phyloP scores from a whole-genome alignment of 2,113 vertebrate species.

The Rafetus swinhoei region DNA sequence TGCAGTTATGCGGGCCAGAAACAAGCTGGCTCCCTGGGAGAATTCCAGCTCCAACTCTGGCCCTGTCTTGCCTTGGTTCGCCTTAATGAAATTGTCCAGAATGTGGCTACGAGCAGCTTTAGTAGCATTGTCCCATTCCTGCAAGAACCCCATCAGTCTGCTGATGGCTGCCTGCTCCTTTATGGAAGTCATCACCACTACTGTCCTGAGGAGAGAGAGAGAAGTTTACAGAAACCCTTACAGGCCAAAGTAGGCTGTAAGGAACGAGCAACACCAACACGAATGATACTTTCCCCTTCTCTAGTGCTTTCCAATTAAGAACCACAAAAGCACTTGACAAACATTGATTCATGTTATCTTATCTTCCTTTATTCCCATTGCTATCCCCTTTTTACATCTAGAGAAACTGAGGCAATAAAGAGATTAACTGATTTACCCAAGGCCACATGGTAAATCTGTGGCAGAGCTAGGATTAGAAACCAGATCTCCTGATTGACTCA shows the following conservation, averaged over 20 bases:
- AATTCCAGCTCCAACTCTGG: constrained; percentile 87
- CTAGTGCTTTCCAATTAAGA: not conserved
- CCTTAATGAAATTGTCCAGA: constrained; percentile 80
- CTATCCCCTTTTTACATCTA: not conserved
- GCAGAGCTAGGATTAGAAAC: constrained; percentile 27
- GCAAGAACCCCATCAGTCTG: constrained; percentile 81
- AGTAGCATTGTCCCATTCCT: constrained; percentile 84
- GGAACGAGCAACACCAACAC: not conserved
- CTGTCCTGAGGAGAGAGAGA: constrained; percentile 22
- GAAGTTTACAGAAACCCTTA: not conserved
- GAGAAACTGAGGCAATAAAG: not conserved
- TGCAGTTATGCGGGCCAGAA: constrained; percentile 84
- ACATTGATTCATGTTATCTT: not conserved
- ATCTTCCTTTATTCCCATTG: not conserved
- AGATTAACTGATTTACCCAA: not conserved
- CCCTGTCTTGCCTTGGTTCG: constrained; percentile 80
- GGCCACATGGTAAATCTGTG: not conserved
- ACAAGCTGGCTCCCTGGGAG: constrained; percentile 85
- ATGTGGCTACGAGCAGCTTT: constrained; percentile 69
- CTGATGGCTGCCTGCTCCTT: constrained; percentile 79
- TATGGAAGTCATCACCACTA: constrained; percentile 72
- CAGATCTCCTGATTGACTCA: constrained; percentile 5
- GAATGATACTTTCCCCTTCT: not conserved
- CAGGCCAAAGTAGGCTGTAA: not conserved
- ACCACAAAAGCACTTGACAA: constrained; percentile 4